A percentile compares a stretch with the other conserved stretches of the same genome.
Evolutionary conservation across 1,140 invertebrate genomes (phyloP).

Genomic region (Latrodectus geometricus): DNA sequence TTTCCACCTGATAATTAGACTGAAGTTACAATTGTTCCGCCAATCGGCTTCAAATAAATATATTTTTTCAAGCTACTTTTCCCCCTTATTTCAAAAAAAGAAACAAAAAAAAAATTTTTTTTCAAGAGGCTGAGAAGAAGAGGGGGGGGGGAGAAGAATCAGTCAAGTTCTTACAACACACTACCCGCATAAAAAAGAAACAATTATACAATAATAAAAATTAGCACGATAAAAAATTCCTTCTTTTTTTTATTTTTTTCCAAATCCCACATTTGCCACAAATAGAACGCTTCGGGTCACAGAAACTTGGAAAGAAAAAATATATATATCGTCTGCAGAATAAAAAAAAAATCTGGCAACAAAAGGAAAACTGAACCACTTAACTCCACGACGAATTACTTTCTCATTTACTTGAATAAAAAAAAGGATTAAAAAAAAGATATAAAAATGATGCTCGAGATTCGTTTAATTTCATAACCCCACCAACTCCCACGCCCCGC

Average conservation of each 20-base stretch:
- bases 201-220: slow-evolving; percentile 61
- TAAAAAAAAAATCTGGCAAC: slow-evolving; percentile 26
- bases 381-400: slow-evolving; percentile 62
- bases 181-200: slow-evolving; percentile 33
- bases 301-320: slow-evolving; percentile 18
- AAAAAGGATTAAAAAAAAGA: slow-evolving; percentile 44
- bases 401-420: slow-evolving; percentile 59
- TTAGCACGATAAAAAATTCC: neutral
- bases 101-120: neutral
- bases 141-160: slow-evolving; percentile 19
- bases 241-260: neutral
- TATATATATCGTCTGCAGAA: neutral
- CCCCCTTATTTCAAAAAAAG: neutral
- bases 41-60: slow-evolving; percentile 62
- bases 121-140: neutral
- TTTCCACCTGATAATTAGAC: slow-evolving; percentile 57
- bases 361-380: slow-evolving; percentile 61
- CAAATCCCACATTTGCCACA: slow-evolving; percentile 58
- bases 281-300: slow-evolving; percentile 58
- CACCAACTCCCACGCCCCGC: neutral
- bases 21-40: slow-evolving; percentile 58
- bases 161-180: slow-evolving; percentile 11
- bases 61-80: neutral
- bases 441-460: slow-evolving; percentile 47
- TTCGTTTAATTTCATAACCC: slow-evolving; percentile 61